Conservation (phyloP, 2,797 vertebrate species). For the Sebastes dallii region DNA sequence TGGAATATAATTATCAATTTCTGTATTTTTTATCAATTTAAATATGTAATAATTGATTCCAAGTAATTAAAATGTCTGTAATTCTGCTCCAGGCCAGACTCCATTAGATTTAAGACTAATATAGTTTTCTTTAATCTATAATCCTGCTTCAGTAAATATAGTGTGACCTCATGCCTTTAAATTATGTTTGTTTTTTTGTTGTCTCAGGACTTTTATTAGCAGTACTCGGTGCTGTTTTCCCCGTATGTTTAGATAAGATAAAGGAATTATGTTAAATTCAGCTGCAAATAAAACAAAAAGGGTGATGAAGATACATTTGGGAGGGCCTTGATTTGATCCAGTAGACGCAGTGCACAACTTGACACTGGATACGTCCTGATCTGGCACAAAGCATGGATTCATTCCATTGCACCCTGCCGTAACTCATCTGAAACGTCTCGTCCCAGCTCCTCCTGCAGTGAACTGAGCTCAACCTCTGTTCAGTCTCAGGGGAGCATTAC, state of each 20-base stretch:
- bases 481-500: not conserved
- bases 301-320: not conserved
- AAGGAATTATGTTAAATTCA: not conserved
- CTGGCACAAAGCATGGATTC: not conserved
- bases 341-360: not conserved
- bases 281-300: not conserved
- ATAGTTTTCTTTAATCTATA: not conserved
- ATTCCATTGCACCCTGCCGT: not conserved
- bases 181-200: not conserved
- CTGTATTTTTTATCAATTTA: not conserved
- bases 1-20: too few species aligned
- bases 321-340: not conserved
- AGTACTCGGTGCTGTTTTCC: not conserved
- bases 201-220: not conserved
- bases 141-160: not conserved
- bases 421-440: not conserved
- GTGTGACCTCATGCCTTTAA: not conserved
- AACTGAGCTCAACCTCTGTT: constrained; percentile 10
- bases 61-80: not conserved
- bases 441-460: not conserved
- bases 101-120: not conserved
- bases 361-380: not conserved
- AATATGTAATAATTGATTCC: not conserved
- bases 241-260: not conserved
- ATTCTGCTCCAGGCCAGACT: not conserved